Percentiles rank a stretch among this genome's conserved stretches.
These are phyloP conservation scores for Phalera bucephala DNA, from an alignment of 2,888 invertebrate species.

Conservation along the genomic window DNA sequence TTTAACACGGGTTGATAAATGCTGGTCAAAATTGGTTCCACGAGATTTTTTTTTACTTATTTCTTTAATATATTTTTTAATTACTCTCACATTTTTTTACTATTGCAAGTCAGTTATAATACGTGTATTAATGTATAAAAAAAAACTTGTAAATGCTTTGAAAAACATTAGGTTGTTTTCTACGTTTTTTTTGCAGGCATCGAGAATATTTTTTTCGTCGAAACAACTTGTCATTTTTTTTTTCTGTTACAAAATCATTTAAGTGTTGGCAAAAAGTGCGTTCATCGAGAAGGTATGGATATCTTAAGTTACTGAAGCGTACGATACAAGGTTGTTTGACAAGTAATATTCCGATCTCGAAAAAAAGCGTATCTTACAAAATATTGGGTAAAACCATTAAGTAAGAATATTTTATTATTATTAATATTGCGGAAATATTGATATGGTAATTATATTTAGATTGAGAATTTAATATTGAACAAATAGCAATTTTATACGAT, in stretches of 20 bases:
- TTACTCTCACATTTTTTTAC: too few relatives aligned
- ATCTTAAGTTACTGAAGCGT: conserved; percentile 65
- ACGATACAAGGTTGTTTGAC: conserved; percentile 62
- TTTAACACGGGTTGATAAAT: too few relatives aligned
- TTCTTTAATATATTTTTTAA: too few relatives aligned
- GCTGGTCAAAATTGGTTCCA: too few relatives aligned
- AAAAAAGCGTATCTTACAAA: conserved; percentile 16
- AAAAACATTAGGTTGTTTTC: background rate
- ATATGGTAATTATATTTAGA: background rate
- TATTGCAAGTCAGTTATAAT: background rate
- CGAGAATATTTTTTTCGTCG: conserved; percentile 10
- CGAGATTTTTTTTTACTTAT: too few relatives aligned
- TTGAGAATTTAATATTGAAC: background rate
- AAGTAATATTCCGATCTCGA: conserved; percentile 43
- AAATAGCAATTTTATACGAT: background rate
- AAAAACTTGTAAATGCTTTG: too few relatives aligned
- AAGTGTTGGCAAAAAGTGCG: conserved; percentile 12
- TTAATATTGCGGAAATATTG: background rate
- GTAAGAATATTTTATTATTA: too few relatives aligned
- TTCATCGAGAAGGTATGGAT: conserved; percentile 40
- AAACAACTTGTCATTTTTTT: conserved; percentile 11
- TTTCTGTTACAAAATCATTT: too few relatives aligned
- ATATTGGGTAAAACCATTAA: background rate
- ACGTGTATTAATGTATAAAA: background rate
- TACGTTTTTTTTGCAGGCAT: background rate